These are phyloP conservation scores for Echeneis naucrates DNA, from an alignment of 2,797 vertebrate species.

Conservation along the genomic window DNA sequence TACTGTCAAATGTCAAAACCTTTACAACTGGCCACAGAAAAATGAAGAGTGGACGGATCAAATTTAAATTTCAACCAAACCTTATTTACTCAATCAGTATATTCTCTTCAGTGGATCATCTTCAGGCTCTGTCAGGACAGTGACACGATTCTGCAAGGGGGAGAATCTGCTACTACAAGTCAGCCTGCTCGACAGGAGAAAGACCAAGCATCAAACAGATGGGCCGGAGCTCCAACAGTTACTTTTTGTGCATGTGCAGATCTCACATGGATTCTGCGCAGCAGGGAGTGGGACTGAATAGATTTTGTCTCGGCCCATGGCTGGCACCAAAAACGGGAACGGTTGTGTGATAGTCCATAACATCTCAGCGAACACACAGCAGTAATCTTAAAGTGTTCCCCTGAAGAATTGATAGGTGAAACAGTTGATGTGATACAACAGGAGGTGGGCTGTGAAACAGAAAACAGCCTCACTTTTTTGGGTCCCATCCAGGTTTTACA, in stretches of 20 bases:
- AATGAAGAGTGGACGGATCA: constrained; percentile 14
- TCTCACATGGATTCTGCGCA: constrained; percentile 29
- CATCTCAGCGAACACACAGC: constrained; percentile 58
- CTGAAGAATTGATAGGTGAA: constrained; percentile 29
- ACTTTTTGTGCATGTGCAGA: constrained; percentile 47
- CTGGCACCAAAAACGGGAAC: constrained; percentile 47
- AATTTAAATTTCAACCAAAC: constrained; percentile 18
- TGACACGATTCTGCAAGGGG: constrained; percentile 32
- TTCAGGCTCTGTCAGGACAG: constrained; percentile 21
- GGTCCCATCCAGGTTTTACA: background rate
- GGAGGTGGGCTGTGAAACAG: background rate
- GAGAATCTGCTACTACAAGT: constrained; percentile 33
- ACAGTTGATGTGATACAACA: constrained; percentile 32
- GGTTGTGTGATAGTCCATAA: constrained; percentile 32
- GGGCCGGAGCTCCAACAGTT: constrained; percentile 48
- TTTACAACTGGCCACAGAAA: constrained; percentile 21
- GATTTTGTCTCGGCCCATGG: constrained; percentile 37
- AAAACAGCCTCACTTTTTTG: background rate
- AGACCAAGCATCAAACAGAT: constrained; percentile 25
- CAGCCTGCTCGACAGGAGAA: constrained; percentile 37
- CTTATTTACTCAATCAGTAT: constrained; percentile 28
- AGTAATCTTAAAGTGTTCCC: constrained; percentile 28
- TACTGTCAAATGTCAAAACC: background rate
- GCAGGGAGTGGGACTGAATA: constrained; percentile 31
- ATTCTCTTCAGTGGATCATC: constrained; percentile 32